A percentile compares a stretch with the other conserved stretches of the same genome.
Conservation (phyloP, 2,797 vertebrate genomes). For the Balearica regulorum region DNA sequence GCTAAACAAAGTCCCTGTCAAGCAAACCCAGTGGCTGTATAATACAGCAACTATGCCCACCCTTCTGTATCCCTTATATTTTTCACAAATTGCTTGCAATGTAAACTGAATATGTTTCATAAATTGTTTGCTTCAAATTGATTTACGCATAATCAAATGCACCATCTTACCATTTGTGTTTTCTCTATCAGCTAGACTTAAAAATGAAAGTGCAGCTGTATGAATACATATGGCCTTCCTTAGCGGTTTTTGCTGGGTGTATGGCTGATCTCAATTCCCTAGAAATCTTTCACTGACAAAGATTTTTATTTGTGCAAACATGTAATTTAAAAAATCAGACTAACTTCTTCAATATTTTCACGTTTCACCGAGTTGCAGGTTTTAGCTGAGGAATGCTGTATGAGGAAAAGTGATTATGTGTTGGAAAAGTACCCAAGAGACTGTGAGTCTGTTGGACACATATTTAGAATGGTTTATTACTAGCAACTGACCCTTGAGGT, state of each 20-base stretch:
- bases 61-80: neutral
- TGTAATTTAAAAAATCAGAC: neutral
- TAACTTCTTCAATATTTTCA: neutral
- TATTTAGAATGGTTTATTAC: neutral
- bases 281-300: neutral
- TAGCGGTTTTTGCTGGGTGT: neutral
- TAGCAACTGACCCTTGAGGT: neutral
- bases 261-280: neutral
- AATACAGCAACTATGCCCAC: neutral
- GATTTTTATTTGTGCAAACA: neutral
- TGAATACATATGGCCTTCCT: neutral
- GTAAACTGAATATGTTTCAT: neutral
- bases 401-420: neutral
- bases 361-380: neutral
- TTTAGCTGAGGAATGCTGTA: neutral
- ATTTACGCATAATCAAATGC: neutral
- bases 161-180: neutral
- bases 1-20: neutral
- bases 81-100: neutral
- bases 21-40: neutral
- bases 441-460: neutral
- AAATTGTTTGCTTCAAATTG: neutral
- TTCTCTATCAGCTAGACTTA: neutral
- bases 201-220: neutral
- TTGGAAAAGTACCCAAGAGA: neutral